A percentile compares a stretch with the other conserved stretches of the same genome.
These are phyloP conservation scores for Heterotilapia buettikoferi DNA, from an alignment of 2,113 vertebrate species.

Conservation along the genomic window DNA sequence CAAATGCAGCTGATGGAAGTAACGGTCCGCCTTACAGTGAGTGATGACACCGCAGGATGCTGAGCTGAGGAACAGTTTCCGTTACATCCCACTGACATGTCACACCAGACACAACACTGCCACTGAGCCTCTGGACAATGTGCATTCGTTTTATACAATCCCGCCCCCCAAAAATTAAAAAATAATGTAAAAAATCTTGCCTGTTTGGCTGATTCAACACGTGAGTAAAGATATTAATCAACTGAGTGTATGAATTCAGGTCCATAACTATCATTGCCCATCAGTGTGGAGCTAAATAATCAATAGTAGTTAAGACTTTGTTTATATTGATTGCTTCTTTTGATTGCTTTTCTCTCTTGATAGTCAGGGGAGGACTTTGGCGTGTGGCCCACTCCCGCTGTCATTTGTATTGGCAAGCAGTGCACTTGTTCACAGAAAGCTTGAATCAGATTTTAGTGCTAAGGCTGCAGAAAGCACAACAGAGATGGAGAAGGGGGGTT, in stretches of 20 bases:
- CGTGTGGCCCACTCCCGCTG: conserved; percentile 57
- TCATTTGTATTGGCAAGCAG: conserved; percentile 70
- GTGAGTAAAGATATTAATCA: conserved; percentile 43
- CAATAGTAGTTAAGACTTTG: conserved; percentile 67
- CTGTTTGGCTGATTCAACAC: conserved; percentile 12
- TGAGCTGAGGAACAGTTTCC: conserved; percentile 57
- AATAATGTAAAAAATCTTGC: not conserved
- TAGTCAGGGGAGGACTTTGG: conserved; percentile 65
- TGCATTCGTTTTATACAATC: not conserved
- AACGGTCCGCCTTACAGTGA: conserved; percentile 69
- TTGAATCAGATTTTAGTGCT: conserved; percentile 74
- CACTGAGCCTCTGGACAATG: not conserved
- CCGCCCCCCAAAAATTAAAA: not conserved
- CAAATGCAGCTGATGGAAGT: conserved; percentile 73
- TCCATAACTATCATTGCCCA: conserved; percentile 54
- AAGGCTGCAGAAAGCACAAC: conserved; percentile 69
- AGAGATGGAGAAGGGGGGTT: conserved; percentile 32
- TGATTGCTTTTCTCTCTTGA: conserved; percentile 63
- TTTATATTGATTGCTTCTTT: conserved; percentile 61
- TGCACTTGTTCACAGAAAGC: conserved; percentile 63
- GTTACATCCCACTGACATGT: conserved; percentile 48
- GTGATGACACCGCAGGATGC: conserved; percentile 73
- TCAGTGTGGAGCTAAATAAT: conserved; percentile 50
- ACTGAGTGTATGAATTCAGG: conserved; percentile 40
- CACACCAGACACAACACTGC: conserved; percentile 40